Percentiles rank a stretch among this genome's conserved stretches.
These are phyloP conservation scores for Macrostomum cliftonense DNA, from an alignment of 2,888 invertebrate genomes.

Conservation along the genomic window DNA sequence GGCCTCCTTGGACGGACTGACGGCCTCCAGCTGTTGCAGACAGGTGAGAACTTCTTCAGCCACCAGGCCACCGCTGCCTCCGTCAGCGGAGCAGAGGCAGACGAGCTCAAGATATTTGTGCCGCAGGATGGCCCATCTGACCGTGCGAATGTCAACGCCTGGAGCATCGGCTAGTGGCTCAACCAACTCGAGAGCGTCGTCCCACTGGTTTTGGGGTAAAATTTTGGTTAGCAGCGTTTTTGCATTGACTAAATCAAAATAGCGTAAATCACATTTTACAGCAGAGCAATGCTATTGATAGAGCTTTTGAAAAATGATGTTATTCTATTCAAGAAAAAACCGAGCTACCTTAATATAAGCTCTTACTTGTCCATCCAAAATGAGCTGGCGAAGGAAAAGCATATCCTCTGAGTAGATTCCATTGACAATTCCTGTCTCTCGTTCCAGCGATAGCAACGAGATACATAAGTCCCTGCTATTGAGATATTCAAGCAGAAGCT, in stretches of 20 bases:
- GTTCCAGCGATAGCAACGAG: conserved; percentile 62
- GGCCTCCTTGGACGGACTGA: conserved; percentile 74
- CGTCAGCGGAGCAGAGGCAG: conserved; percentile 62
- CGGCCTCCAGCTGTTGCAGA: conserved; percentile 65
- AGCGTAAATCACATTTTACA: too few species aligned
- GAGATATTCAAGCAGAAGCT: conserved; percentile 40
- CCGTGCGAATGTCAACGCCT: conserved; percentile 62
- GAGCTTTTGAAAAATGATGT: too few species aligned
- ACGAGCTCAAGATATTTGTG: conserved; percentile 81
- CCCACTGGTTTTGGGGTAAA: too few species aligned
- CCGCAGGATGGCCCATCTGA: conserved; percentile 65
- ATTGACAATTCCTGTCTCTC: conserved; percentile 61
- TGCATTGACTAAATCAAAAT: too few species aligned
- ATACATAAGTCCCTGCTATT: conserved; percentile 71
- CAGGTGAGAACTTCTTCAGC: conserved; percentile 84
- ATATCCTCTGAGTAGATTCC: conserved; percentile 70
- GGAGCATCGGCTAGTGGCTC: conserved; percentile 59
- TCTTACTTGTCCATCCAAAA: conserved; percentile 54
- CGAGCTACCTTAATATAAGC: too few species aligned
- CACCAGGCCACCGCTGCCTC: neutral
- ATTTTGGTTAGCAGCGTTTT: too few species aligned
- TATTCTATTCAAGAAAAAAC: too few species aligned
- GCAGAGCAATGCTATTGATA: too few species aligned
- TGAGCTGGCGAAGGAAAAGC: conserved; percentile 73
- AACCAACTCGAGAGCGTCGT: conserved; percentile 82